Conservation (phyloP, 2,888 invertebrate genomes). For the Augiades crinisus region DNA sequence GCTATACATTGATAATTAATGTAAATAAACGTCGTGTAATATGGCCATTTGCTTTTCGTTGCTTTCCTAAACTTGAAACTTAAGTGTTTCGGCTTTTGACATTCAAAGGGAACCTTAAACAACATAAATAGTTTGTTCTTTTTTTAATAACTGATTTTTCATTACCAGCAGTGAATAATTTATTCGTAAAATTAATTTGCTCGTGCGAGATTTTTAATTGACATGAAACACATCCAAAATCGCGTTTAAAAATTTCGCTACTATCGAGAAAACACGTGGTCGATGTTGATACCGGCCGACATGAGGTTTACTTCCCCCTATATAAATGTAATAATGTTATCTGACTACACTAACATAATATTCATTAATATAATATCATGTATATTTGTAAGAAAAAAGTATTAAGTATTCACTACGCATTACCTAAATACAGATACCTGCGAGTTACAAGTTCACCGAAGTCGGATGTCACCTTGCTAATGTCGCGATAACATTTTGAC, state of each 20-base stretch:
- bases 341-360: background rate
- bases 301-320: background rate
- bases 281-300: background rate
- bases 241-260: slow-evolving; percentile 4
- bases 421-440: slow-evolving; percentile 31
- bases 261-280: background rate
- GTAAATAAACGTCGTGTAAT: slow-evolving; percentile 62
- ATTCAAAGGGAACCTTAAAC: slow-evolving; percentile 22
- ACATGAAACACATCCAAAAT: background rate
- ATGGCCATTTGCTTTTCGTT: slow-evolving; percentile 65
- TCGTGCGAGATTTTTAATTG: background rate
- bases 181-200: background rate
- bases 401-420: slow-evolving; percentile 18
- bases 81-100: slow-evolving; percentile 35
- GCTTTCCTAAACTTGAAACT: slow-evolving; percentile 61
- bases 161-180: background rate
- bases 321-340: background rate
- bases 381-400: slow-evolving; percentile 22
- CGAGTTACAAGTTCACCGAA: slow-evolving; percentile 35
- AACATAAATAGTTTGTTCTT: background rate
- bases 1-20: slow-evolving; percentile 69
- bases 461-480: slow-evolving; percentile 51
- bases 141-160: background rate
- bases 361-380: slow-evolving; percentile 12
- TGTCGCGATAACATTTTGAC: slow-evolving; percentile 77